phyloP scores from a whole-genome alignment of 2,888 invertebrate species.

The Mythimna vitellina region DNA sequence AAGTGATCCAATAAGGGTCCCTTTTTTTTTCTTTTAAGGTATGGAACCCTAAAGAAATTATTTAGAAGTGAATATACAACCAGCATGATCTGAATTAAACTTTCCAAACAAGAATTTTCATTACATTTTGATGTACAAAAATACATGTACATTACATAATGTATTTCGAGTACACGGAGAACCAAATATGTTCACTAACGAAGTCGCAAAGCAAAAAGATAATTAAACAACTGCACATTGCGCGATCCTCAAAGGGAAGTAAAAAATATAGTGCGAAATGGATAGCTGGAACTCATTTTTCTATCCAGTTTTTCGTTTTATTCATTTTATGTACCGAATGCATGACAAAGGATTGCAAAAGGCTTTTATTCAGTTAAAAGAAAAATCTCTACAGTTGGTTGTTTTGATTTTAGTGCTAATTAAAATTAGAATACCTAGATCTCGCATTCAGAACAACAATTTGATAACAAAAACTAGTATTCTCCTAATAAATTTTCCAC shows the following conservation, averaged over 20 bases:
- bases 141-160: no score
- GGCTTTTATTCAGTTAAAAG: background rate
- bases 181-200: background rate
- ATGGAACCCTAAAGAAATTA: no score
- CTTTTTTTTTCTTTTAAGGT: no score
- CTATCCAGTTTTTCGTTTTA: conserved; percentile 9
- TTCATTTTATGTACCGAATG: background rate
- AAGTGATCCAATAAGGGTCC: no score
- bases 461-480: no score
- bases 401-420: no score
- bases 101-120: background rate
- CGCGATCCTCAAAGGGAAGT: background rate
- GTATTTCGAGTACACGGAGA: background rate
- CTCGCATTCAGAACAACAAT: no score
- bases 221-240: background rate
- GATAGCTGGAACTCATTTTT: conserved; percentile 3
- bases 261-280: background rate
- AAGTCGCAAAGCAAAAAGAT: conserved; percentile 6
- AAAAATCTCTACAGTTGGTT: background rate
- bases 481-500: no score
- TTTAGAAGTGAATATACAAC: background rate
- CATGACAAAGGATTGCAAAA: background rate
- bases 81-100: background rate
- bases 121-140: conserved; percentile 14
- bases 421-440: background rate